Base-by-base conservation (phyloP, 1,140 invertebrate species). In the Cotesia chilonis region DNA sequence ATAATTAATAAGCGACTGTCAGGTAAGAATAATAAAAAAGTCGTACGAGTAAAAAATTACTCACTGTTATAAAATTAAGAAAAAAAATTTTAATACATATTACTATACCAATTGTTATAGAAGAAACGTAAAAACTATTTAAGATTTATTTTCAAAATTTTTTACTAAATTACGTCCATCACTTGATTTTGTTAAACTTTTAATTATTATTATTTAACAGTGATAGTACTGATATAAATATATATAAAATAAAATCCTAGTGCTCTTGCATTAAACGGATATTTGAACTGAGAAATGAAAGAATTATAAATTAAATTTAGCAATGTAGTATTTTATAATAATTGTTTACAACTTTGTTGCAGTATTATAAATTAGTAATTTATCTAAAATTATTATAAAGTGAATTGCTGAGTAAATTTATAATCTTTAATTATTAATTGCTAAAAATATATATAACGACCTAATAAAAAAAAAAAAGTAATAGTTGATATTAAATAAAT, bases 11-110 rank as follows among this genome's bases (percentile, higher is more conserved):
- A 77, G 72, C 76, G 78, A 77, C 75, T 82, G 76, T 78, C 73
- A 68, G 73, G 69, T 70, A 52, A 70, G 77, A 57, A 72, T 79
- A 74, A 63, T 72, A 71, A 80, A 76, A 73, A 73, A 71, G 70
- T 74, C 67, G 74, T 28, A 71, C 78, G 75, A 59, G 63, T 38
- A 55, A 66, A 66, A 69, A 55, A 54, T 60, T 38, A 71, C 20
- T 36, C 10, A 41, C 41, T 41, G 41, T 41, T 41, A 41, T 41
- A 10, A 10, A 41, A 6, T 7, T 41, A 41, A 41, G 41, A 7
- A 41, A 0, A 41, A 41, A 41, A 41, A 9, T 41, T 41, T 41
- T 1, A 41, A 41, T 4, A 20, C 20, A 64, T 41, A 28, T 28
- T 28, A 72, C 74, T 74, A 74, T 63, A 37, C 51, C 36, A 28